These are phyloP conservation scores for Cepaea hortensis DNA, from an alignment of 2,888 invertebrate genomes.

Conservation along the genomic window DNA sequence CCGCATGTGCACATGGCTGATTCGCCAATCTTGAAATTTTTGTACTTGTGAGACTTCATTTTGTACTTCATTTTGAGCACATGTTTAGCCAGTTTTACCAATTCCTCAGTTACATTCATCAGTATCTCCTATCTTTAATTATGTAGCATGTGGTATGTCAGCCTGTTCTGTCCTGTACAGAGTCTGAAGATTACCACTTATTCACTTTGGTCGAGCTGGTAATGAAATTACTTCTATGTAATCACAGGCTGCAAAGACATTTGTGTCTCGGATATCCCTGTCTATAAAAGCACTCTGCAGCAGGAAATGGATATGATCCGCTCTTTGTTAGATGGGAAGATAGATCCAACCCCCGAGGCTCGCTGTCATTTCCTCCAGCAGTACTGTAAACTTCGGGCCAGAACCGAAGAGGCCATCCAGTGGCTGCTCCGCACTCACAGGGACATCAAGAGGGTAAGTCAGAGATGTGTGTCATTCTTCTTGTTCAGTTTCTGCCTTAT, in stretches of 20 bases:
- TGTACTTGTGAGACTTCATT: too few relatives aligned
- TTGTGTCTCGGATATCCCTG: background rate
- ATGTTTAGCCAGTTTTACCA: too few relatives aligned
- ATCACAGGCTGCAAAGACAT: constrained; percentile 34
- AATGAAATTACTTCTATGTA: background rate
- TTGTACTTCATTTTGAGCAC: too few relatives aligned
- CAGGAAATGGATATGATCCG: constrained; percentile 66
- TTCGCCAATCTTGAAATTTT: too few relatives aligned
- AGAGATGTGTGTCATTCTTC: background rate
- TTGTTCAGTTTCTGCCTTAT: background rate
- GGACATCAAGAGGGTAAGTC: constrained; percentile 59
- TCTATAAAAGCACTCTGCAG: constrained; percentile 59
- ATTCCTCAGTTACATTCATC: too few relatives aligned
- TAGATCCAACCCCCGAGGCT: constrained; percentile 59
- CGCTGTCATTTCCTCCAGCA: constrained; percentile 66
- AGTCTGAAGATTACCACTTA: too few relatives aligned
- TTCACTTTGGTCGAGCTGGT: too few relatives aligned
- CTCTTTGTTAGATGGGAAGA: constrained; percentile 64
- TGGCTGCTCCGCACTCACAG: constrained; percentile 57
- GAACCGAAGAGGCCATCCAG: constrained; percentile 62
- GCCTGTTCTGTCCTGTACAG: too few relatives aligned
- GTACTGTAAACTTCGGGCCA: constrained; percentile 63
- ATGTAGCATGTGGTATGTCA: too few relatives aligned
- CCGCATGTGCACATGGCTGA: too few relatives aligned
- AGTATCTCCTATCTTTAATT: too few relatives aligned